Evolutionary conservation across 2,888 invertebrate species (phyloP).

Genomic region (Torymus aiolomorphi): DNA sequence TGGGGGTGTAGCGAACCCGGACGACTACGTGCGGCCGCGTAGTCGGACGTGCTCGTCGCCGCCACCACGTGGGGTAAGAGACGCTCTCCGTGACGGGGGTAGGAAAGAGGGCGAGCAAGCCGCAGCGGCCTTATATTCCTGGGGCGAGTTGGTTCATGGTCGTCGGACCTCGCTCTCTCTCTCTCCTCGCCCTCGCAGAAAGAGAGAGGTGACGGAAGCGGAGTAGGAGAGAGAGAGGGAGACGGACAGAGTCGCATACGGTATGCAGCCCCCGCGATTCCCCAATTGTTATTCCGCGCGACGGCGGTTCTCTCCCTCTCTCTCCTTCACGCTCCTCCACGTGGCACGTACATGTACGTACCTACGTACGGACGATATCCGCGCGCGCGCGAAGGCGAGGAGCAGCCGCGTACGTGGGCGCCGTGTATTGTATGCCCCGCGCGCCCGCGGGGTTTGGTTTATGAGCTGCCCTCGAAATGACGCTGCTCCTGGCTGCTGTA

Average conservation of each 20-base stretch:
- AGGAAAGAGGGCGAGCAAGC: conserved; percentile 64
- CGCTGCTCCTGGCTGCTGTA: no score
- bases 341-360: conserved; percentile 24
- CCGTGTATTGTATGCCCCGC: no score
- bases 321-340: conserved; percentile 21
- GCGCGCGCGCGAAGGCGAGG: background rate
- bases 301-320: conserved; percentile 49
- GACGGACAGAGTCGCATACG: conserved; percentile 54
- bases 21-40: conserved; percentile 60
- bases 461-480: background rate
- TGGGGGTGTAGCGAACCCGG: conserved; percentile 20
- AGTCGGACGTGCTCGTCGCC: conserved; percentile 67
- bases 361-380: background rate
- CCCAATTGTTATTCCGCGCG: conserved; percentile 71
- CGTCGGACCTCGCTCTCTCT: conserved; percentile 19
- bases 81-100: conserved; percentile 66
- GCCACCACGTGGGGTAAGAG: conserved; percentile 46
- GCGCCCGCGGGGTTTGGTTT: background rate
- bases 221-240: conserved; percentile 21
- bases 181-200: no score
- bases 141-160: conserved; percentile 60
- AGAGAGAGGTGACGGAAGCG: no score
- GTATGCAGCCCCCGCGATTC: conserved; percentile 66
- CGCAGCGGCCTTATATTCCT: conserved; percentile 44
- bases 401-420: no score